A percentile compares a stretch with the other conserved stretches of the same genome.
Conservation (phyloP, 2,113 vertebrate species). For the Hyaena hyaena region DNA sequence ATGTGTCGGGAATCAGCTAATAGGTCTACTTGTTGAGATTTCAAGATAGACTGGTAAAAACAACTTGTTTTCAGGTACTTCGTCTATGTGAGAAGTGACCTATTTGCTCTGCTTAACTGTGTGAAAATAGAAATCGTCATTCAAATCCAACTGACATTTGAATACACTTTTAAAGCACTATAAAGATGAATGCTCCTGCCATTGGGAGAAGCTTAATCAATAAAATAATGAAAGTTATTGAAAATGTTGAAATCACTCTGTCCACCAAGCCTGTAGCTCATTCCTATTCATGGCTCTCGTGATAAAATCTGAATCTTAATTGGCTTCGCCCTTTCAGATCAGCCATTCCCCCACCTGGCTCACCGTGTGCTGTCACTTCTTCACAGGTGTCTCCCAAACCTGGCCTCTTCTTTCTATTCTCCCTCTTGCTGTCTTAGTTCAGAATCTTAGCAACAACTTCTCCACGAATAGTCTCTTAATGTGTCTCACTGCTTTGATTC, state of each 20-base stretch:
- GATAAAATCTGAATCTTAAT: neutral
- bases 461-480: neutral
- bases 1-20: neutral
- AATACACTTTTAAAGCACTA: neutral
- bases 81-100: neutral
- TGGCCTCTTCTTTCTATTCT: neutral
- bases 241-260: neutral
- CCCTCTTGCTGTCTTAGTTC: neutral
- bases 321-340: neutral
- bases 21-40: neutral
- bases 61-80: neutral
- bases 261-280: neutral
- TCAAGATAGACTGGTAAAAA: neutral
- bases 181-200: neutral
- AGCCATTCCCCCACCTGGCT: neutral
- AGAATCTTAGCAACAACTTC: neutral
- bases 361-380: neutral
- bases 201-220: neutral
- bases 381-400: neutral
- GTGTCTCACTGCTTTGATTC: neutral
- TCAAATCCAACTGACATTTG: slow-evolving; percentile 9
- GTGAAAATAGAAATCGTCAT: neutral
- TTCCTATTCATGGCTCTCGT: neutral
- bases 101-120: neutral
- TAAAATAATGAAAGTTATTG: neutral